These are phyloP conservation scores for Orchestia grillus DNA, from an alignment of 1,140 invertebrate species.

Conservation along the genomic window DNA sequence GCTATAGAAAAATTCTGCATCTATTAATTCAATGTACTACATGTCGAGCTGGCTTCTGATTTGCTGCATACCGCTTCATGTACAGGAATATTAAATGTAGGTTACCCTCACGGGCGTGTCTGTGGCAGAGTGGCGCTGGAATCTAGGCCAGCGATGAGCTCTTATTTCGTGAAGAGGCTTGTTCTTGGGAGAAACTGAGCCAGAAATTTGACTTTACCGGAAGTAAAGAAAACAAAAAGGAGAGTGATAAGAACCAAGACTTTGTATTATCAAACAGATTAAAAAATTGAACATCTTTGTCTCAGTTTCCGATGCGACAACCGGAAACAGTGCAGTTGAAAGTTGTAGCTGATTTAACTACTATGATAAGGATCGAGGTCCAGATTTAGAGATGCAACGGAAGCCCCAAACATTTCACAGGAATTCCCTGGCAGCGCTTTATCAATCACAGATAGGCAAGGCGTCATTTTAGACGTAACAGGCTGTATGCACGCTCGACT, in stretches of 20 bases:
- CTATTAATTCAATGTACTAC: too few species aligned
- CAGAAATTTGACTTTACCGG: background rate
- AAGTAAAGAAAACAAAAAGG: background rate
- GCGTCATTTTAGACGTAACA: too few species aligned
- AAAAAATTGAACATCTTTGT: background rate
- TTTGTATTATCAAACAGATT: background rate
- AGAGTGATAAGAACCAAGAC: background rate
- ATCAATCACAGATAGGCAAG: too few species aligned
- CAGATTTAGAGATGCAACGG: too few species aligned
- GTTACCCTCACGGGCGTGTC: background rate
- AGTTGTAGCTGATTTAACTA: too few species aligned
- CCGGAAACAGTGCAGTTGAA: too few species aligned
- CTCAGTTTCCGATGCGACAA: background rate
- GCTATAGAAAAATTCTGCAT: too few species aligned
- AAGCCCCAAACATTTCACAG: too few species aligned
- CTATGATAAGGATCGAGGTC: too few species aligned
- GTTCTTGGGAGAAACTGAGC: background rate
- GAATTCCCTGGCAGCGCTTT: too few species aligned
- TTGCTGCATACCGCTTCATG: background rate
- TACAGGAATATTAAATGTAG: background rate
- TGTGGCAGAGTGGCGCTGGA: background rate
- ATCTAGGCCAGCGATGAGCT: slow-evolving; percentile 5
- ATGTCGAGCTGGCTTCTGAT: too few species aligned
- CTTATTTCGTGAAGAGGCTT: background rate
- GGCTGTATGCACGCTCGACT: too few species aligned